Percentiles rank a stretch among this genome's conserved stretches.
Conservation (phyloP, 2,797 vertebrate genomes). For the Pseudomugil gertrudae region DNA sequence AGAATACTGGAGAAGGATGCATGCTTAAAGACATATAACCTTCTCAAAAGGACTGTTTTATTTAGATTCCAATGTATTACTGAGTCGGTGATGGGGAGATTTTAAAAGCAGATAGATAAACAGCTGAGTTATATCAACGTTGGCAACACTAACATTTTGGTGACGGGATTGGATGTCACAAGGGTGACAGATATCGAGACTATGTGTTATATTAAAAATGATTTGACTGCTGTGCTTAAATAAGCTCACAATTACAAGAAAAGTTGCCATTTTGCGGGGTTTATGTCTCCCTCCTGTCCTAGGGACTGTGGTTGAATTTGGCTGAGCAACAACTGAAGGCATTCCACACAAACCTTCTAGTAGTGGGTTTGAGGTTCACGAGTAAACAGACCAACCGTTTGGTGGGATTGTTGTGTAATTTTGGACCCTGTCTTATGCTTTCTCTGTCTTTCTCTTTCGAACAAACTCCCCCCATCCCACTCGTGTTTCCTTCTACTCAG, state of each 20-base stretch:
- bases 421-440: constrained; percentile 37
- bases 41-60: constrained; percentile 29
- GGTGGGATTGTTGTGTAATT: constrained; percentile 46
- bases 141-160: constrained; percentile 37
- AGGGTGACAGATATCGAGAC: constrained; percentile 51
- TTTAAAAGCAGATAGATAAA: constrained; percentile 28
- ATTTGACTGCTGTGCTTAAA: constrained; percentile 54
- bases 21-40: constrained; percentile 50
- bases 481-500: constrained; percentile 40
- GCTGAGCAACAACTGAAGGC: constrained; percentile 48
- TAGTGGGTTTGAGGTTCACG: constrained; percentile 64
- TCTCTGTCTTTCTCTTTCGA: constrained; percentile 19
- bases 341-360: constrained; percentile 74
- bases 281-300: constrained; percentile 42
- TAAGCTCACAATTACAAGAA: constrained; percentile 52
- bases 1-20: constrained; percentile 31
- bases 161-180: constrained; percentile 48
- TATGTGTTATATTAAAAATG: constrained; percentile 40
- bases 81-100: constrained; percentile 2
- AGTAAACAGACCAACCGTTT: constrained; percentile 68
- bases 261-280: constrained; percentile 47
- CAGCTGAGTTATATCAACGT: constrained; percentile 39
- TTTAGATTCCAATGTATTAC: constrained; percentile 14
- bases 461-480: neutral
- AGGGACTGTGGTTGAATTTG: constrained; percentile 49